A percentile compares a stretch with the other conserved stretches of the same genome.
Conservation (phyloP, 2,797 vertebrate species). For the Tauraco hartlaubi region DNA sequence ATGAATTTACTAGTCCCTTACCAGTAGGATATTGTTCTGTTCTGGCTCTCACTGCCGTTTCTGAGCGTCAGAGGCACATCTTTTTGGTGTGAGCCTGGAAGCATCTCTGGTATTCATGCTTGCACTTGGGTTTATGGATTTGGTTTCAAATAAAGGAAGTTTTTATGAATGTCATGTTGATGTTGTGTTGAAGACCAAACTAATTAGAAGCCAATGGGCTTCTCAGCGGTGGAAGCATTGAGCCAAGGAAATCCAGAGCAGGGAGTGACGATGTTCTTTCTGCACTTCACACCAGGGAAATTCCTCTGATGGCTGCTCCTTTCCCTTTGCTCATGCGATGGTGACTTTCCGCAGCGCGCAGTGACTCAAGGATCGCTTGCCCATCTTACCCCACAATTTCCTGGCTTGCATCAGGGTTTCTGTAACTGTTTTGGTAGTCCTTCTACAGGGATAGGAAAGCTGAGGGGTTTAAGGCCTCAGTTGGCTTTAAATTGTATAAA, state of each 20-base stretch:
- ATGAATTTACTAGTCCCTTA: background rate
- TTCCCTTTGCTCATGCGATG: background rate
- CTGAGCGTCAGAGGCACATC: background rate
- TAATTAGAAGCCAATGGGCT: background rate
- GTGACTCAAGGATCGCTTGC: background rate
- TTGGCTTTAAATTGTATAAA: slow-evolving; percentile 47
- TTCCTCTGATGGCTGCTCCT: background rate
- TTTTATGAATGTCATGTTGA: accelerated
- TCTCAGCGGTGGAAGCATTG: background rate
- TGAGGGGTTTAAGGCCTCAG: slow-evolving; percentile 47
- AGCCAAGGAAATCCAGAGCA: background rate
- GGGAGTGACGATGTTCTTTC: background rate
- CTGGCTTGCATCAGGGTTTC: background rate
- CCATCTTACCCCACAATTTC: background rate
- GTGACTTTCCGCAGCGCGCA: accelerated
- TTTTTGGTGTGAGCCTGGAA: background rate
- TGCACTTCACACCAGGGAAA: background rate
- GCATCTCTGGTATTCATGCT: background rate
- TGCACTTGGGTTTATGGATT: accelerated
- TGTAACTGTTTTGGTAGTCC: background rate
- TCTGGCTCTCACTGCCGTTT: background rate
- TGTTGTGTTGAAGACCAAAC: background rate
- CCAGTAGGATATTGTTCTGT: background rate
- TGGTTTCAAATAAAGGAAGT: background rate
- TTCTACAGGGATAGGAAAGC: background rate